Evolutionary conservation across 2,797 vertebrate species (phyloP).

Genomic region (Sparus aurata): DNA sequence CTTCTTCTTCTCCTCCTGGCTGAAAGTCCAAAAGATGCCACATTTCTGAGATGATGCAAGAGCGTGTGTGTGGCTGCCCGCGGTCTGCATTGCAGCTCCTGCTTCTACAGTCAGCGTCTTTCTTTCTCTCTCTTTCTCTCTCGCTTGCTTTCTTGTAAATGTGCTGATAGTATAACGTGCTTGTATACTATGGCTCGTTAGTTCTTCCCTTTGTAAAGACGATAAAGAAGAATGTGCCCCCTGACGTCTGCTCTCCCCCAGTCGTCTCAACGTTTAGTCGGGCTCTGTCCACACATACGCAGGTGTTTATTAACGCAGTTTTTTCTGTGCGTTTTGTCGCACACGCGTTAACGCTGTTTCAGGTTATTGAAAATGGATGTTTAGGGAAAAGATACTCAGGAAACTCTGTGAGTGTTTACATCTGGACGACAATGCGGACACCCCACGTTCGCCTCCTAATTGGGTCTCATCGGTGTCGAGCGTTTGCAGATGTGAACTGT

Average conservation of each 20-base stretch:
- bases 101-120: slow-evolving; percentile 63
- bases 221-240: slow-evolving; percentile 3
- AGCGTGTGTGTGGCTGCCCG: slow-evolving; percentile 51
- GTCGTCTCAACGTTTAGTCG: slow-evolving; percentile 7
- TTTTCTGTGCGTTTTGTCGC: too few species aligned
- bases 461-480: too few species aligned
- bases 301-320: too few species aligned
- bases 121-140: slow-evolving; percentile 30
- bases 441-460: too few species aligned
- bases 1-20: not conserved
- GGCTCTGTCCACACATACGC: too few species aligned
- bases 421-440: too few species aligned
- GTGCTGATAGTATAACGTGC: slow-evolving; percentile 55
- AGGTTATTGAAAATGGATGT: too few species aligned
- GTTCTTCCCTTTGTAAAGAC: slow-evolving; percentile 6
- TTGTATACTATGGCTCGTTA: slow-evolving; percentile 22
- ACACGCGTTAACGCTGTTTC: too few species aligned
- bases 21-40: slow-evolving; percentile 41
- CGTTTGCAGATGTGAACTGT: too few species aligned
- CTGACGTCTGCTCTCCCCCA: not conserved
- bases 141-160: slow-evolving; percentile 29
- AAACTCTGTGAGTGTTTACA: too few species aligned
- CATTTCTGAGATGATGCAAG: slow-evolving; percentile 64
- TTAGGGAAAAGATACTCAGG: too few species aligned
- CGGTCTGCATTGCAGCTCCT: slow-evolving; percentile 82